Evolutionary conservation across 2,113 vertebrate genomes (phyloP), one percentile per base, ranked within the genome.

Genomic region (Suricata suricatta): DNA sequence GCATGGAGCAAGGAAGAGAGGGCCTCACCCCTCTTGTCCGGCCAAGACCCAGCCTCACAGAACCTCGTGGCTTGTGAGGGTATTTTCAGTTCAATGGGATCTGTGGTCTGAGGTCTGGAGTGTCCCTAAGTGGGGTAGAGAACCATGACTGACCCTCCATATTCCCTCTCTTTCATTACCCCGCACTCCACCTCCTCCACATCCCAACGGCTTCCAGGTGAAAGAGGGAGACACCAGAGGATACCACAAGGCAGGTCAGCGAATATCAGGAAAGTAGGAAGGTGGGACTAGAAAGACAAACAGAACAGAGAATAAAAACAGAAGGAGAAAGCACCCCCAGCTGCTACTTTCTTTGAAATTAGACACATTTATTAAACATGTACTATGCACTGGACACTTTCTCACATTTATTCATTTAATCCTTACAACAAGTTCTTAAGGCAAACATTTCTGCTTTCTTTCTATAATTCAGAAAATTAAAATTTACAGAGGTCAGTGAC

Each of bases 391-490:
- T 33, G 54, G 52, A 63, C 10, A n/a, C 35, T 57, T 63, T 35
- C 31, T 77, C 64, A 14, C 35, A 93, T 77, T 71, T 35, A 41
- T 85, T 92, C 33, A 80, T 52, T 96, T 95, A 90, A 71, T 63
- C 33, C 38, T 64, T 50, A 84, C 29, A 77, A 23, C 19, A 66
- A 23, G 50, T 35, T 93, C 77, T 64, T 33, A 85, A 72, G 29
- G 44, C 80, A 85, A 95, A 84, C 11, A 19, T n/a, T 90, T 95
- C n/a, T 85, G 47, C 63, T 52, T 60, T 66, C 44, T 74, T 93
- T 85, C 35, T 52, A 16, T 27, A 77, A 63, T 84, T 96, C 35
- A 66, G 44, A 47, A 90, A 88, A 77, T 25, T 68, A 47, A 82
- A 71, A 77, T 50, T 89, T 35, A 41, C 50, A 81, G 38, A 71